A percentile compares a stretch with the other conserved stretches of the same genome.
Conservation (phyloP, 2,797 vertebrate genomes). For the Takifugu ocellatus region DNA sequence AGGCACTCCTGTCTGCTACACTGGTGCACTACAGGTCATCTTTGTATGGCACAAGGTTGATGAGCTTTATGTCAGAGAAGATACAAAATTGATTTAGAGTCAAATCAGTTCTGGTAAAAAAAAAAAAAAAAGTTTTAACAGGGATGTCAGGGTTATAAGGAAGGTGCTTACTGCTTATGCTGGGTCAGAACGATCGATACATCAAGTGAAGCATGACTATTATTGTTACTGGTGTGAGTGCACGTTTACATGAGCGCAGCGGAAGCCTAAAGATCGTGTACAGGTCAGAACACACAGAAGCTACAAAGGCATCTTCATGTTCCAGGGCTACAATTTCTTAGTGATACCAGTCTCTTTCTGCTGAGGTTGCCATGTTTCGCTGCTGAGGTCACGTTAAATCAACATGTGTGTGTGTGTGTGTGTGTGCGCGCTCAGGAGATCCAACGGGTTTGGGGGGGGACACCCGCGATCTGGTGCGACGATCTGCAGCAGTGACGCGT, state of each 20-base stretch:
- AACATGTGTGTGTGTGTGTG: constrained; percentile 26
- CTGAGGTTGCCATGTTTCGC: constrained; percentile 70
- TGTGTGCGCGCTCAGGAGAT: not conserved
- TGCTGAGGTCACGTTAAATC: constrained; percentile 66
- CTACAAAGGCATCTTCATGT: constrained; percentile 55
- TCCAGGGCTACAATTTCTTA: constrained; percentile 59
- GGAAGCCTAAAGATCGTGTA: constrained; percentile 27
- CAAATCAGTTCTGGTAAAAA: constrained; percentile 76
- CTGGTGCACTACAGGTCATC: constrained; percentile 44
- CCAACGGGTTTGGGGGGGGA: too few species aligned
- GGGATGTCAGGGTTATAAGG: constrained; percentile 20
- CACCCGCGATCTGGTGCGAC: too few species aligned
- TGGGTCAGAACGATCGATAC: constrained; percentile 41
- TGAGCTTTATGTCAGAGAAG: constrained; percentile 69
- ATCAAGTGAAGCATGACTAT: constrained; percentile 42
- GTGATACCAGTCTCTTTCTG: constrained; percentile 56
- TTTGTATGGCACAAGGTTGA: constrained; percentile 54
- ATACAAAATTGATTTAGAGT: constrained; percentile 77
- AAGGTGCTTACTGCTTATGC: constrained; percentile 35
- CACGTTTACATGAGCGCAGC: constrained; percentile 29
- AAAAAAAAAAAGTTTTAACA: not conserved
- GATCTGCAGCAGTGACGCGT: too few species aligned
- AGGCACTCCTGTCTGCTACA: constrained; percentile 63
- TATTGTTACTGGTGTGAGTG: constrained; percentile 31
- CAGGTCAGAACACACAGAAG: constrained; percentile 33